phyloP scores from a whole-genome alignment of 2,797 vertebrate species.

The Rhincodon typus region DNA sequence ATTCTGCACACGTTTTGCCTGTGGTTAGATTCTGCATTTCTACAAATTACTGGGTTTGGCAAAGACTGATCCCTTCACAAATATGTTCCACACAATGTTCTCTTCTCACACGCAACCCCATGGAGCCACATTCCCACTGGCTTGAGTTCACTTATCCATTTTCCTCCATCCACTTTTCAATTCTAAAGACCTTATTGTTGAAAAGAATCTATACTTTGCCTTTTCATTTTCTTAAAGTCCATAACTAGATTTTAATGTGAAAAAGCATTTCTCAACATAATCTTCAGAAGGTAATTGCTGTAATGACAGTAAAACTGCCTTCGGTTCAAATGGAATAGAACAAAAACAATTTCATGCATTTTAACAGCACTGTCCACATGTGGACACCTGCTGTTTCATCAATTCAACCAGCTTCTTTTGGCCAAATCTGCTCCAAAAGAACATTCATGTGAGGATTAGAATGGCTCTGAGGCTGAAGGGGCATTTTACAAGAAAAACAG shows the following conservation, averaged over 20 bases:
- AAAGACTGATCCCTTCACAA: not conserved
- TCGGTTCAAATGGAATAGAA: slow-evolving; percentile 11
- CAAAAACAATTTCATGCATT: slow-evolving; percentile 26
- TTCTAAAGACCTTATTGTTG: not conserved
- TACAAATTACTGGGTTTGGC: not conserved
- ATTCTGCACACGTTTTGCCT: not conserved
- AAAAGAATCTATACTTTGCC: not conserved
- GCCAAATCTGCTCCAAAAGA: not conserved
- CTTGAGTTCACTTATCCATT: not conserved
- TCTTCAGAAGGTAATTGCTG: not conserved
- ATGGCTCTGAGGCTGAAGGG: not conserved
- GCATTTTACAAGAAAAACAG: not conserved
- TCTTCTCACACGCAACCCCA: not conserved
- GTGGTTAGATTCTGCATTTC: not conserved
- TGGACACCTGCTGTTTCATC: not conserved
- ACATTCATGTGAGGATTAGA: not conserved
- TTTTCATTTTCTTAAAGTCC: not conserved
- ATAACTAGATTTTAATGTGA: not conserved
- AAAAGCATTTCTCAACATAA: not conserved
- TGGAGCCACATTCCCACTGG: not conserved
- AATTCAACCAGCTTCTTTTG: not conserved
- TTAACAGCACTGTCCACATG: not conserved
- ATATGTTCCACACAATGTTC: not conserved
- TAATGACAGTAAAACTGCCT: not conserved
- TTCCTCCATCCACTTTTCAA: not conserved